Percentiles rank a stretch among this genome's conserved stretches.
Conservation (phyloP, 2,888 invertebrate genomes). For the Tenthredo mesomela region DNA sequence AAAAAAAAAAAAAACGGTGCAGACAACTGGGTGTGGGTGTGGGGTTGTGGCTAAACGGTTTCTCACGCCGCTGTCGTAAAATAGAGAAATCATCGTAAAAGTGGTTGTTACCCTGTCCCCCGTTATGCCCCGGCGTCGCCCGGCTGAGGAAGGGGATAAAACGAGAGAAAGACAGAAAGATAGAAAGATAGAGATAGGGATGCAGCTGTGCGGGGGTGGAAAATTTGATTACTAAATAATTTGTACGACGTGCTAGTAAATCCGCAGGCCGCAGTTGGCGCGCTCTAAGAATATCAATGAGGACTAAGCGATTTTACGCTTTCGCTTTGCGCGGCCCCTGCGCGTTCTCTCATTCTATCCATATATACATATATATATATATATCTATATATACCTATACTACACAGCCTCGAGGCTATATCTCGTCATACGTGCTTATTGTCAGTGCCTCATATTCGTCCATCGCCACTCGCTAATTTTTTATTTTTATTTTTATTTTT, state of each 20-base stretch:
- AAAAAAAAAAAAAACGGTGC: neutral
- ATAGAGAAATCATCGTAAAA: constrained; percentile 75
- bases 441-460: constrained; percentile 12
- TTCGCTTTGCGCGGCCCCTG: constrained; percentile 48
- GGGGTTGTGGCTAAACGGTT: constrained; percentile 63
- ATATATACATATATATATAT: neutral
- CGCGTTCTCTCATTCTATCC: neutral
- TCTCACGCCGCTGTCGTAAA: constrained; percentile 74
- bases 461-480: neutral
- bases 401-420: neutral
- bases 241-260: constrained; percentile 77
- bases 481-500: neutral
- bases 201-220: constrained; percentile 55
- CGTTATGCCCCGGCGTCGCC: constrained; percentile 27
- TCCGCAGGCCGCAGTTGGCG: constrained; percentile 68
- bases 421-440: constrained; percentile 56
- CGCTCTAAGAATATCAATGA: constrained; percentile 77
- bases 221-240: constrained; percentile 78
- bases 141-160: constrained; percentile 50
- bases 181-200: constrained; percentile 55
- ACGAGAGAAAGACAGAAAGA: constrained; percentile 7
- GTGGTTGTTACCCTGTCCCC: constrained; percentile 59
- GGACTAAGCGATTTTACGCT: constrained; percentile 66
- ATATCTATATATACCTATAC: neutral
- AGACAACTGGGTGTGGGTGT: neutral